Evolutionary conservation across 2,113 vertebrate species (phyloP).

Genomic region (Pavo muticus): DNA sequence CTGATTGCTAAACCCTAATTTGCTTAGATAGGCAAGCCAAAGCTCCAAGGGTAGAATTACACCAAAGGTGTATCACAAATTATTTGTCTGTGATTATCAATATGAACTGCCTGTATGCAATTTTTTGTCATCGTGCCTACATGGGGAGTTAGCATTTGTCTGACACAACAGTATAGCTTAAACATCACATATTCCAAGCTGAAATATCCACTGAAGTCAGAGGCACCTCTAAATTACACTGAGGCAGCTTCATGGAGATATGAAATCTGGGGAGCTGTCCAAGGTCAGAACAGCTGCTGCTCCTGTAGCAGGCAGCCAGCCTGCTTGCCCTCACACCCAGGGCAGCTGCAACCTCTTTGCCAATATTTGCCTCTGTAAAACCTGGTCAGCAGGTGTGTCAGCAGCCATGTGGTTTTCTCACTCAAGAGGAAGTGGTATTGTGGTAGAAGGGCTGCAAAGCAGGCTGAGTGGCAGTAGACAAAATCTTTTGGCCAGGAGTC

Average conservation of each 20-base stretch:
- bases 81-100: not conserved
- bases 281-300: fast-evolving
- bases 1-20: not conserved
- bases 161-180: fast-evolving
- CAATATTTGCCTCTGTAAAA: not conserved
- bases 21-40: not conserved
- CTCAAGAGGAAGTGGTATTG: fast-evolving
- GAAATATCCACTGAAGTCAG: not conserved
- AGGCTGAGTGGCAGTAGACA: fast-evolving
- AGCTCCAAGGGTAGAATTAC: not conserved
- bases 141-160: not conserved
- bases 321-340: not conserved
- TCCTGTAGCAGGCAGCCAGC: not conserved
- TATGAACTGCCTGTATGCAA: not conserved
- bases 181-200: not conserved
- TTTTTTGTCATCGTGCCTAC: not conserved
- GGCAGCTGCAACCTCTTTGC: not conserved
- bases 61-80: not conserved
- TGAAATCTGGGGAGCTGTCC: not conserved
- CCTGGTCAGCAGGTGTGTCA: not conserved
- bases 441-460: fast-evolving
- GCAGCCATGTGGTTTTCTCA: not conserved
- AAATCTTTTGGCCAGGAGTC: not conserved
- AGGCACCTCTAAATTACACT: not conserved
- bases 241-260: not conserved